These are phyloP conservation scores for Liparis tanakae DNA, from an alignment of 2,797 vertebrate genomes.

Conservation along the genomic window DNA sequence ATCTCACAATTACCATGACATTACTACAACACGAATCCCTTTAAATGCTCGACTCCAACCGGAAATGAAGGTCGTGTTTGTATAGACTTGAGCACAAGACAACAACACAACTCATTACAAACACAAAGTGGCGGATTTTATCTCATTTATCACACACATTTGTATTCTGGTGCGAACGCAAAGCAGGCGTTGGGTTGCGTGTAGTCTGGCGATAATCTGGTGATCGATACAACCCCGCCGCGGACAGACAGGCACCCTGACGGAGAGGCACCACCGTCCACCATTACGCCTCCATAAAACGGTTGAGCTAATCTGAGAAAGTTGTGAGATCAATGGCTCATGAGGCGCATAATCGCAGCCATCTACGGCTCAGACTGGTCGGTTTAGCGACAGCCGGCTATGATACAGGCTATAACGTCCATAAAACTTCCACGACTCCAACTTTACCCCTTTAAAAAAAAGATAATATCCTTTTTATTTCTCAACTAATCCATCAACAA, in stretches of 20 bases:
- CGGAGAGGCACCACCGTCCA: constrained; percentile 66
- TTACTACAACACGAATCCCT: constrained; percentile 5
- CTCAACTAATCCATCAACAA: constrained; percentile 68
- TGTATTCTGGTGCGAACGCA: constrained; percentile 10
- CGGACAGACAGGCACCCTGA: constrained; percentile 58
- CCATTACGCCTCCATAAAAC: constrained; percentile 79
- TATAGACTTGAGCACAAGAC: constrained; percentile 49
- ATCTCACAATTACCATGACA: not conserved
- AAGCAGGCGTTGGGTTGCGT: constrained; percentile 19
- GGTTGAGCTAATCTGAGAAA: constrained; percentile 81
- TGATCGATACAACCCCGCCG: constrained; percentile 53
- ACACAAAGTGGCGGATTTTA: constrained; percentile 61
- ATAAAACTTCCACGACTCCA: constrained; percentile 47
- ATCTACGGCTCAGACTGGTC: constrained; percentile 8
- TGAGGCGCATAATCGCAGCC: constrained; percentile 39
- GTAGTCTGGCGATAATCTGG: constrained; percentile 29
- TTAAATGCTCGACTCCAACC: constrained; percentile 1
- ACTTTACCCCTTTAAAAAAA: constrained; percentile 22
- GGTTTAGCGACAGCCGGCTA: not conserved
- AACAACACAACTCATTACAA: constrained; percentile 2
- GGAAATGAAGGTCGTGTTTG: not conserved
- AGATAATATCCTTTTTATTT: constrained; percentile 28
- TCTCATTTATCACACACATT: constrained; percentile 1
- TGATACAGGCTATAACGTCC: not conserved
- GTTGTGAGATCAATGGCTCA: constrained; percentile 72